A percentile compares a stretch with the other conserved stretches of the same genome.
Evolutionary conservation across 23 tunicate genomes (phyloP).

Genomic region (Oikopleura dioica): DNA sequence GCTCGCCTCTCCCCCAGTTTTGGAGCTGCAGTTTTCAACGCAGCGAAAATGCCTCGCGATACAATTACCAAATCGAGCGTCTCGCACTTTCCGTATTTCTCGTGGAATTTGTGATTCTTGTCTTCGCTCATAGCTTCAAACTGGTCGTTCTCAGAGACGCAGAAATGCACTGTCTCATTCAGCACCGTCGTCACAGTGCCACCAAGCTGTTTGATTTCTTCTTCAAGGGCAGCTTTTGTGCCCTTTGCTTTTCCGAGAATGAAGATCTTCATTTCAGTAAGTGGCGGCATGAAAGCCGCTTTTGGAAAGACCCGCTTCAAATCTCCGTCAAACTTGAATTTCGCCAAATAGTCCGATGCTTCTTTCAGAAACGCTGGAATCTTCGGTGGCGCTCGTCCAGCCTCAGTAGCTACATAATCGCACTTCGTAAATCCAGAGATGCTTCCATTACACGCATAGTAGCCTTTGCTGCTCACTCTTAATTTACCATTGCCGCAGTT

Average conservation of each 20-base stretch:
- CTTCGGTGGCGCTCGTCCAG: constrained; percentile 21
- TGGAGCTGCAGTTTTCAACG: neutral
- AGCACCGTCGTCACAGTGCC: constrained; percentile 41
- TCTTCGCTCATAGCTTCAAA: neutral
- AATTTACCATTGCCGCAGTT: constrained; percentile 31
- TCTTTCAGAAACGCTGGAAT: constrained; percentile 29
- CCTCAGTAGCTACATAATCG: constrained; percentile 21
- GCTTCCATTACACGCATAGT: constrained; percentile 44
- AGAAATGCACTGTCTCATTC: constrained; percentile 30
- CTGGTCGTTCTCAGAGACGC: constrained; percentile 18
- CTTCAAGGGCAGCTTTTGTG: constrained; percentile 28
- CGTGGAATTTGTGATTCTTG: neutral
- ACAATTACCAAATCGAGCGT: neutral
- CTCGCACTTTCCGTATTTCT: neutral
- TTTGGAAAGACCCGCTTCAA: neutral
- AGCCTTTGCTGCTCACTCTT: constrained; percentile 29
- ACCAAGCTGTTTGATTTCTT: constrained; percentile 30
- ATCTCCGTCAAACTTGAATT: neutral
- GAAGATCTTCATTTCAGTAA: constrained; percentile 29
- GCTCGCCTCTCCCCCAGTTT: neutral
- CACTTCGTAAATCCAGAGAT: constrained; percentile 75
- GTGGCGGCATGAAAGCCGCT: constrained; percentile 27
- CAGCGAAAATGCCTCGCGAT: neutral
- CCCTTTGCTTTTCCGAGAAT: constrained; percentile 26
- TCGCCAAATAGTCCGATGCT: constrained; percentile 22